Conservation (phyloP, 2,888 invertebrate genomes). For the Melolontha melolontha region DNA sequence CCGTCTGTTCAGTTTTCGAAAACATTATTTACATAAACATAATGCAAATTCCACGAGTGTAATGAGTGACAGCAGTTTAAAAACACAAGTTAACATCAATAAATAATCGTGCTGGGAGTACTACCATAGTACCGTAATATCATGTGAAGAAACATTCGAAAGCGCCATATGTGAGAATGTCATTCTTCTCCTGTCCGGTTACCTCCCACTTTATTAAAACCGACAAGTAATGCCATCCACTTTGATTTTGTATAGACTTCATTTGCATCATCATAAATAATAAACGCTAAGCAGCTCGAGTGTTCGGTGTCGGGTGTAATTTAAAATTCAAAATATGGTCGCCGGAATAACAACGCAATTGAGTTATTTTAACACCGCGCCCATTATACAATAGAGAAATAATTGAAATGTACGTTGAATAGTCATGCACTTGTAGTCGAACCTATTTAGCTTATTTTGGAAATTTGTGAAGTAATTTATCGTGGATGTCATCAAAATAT, state of each 20-base stretch:
- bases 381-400: slow-evolving; percentile 48
- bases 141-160: slow-evolving; percentile 16
- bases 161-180: slow-evolving; percentile 19
- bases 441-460: too few species aligned
- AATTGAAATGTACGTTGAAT: slow-evolving; percentile 42
- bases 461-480: too few species aligned
- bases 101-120: too few species aligned
- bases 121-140: too few species aligned
- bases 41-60: too few species aligned
- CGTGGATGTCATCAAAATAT: too few species aligned
- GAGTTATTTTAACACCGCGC: slow-evolving; percentile 47
- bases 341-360: slow-evolving; percentile 47
- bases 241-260: slow-evolving; percentile 49
- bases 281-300: slow-evolving; percentile 47
- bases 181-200: neutral
- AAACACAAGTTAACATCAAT: too few species aligned
- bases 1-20: too few species aligned
- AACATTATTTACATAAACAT: too few species aligned
- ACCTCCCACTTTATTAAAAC: slow-evolving; percentile 16
- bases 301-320: slow-evolving; percentile 32
- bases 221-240: slow-evolving; percentile 33
- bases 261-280: slow-evolving; percentile 51
- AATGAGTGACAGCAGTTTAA: too few species aligned
- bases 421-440: too few species aligned
- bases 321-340: slow-evolving; percentile 45